Percentiles rank a stretch among this genome's conserved stretches.
Conservation (phyloP, 37 sponge, comb jelly and placozoan genomes). For the Aphrocallistes beatrix region DNA sequence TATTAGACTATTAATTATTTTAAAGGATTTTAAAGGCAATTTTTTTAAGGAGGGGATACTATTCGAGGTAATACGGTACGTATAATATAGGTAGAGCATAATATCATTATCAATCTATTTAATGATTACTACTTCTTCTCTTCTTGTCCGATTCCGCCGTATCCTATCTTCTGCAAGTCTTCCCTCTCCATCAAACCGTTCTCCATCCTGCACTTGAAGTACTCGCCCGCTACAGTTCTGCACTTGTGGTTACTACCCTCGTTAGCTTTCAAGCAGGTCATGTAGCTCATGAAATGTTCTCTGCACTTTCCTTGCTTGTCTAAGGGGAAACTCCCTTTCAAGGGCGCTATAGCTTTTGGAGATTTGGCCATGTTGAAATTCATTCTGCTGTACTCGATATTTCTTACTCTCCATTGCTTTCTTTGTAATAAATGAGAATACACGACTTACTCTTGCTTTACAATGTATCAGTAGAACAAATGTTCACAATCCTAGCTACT, state of each 20-base stretch:
- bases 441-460: too few relatives aligned
- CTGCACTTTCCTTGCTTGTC: slow-evolving; percentile 10
- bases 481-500: too few relatives aligned
- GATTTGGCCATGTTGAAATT: not conserved
- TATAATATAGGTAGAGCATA: too few relatives aligned
- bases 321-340: slow-evolving; percentile 2
- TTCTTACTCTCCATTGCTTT: too few relatives aligned
- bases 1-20: too few relatives aligned
- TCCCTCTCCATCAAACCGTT: not conserved
- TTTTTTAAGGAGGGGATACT: too few relatives aligned
- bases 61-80: too few relatives aligned
- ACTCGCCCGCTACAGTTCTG: not conserved
- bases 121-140: not conserved
- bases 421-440: too few relatives aligned
- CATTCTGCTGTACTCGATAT: too few relatives aligned
- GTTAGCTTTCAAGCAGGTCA: not conserved
- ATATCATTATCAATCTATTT: too few relatives aligned
- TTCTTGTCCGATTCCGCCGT: not conserved
- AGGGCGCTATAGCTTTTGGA: not conserved
- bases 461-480: too few relatives aligned
- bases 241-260: not conserved
- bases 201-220: not conserved
- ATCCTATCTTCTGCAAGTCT: slow-evolving; percentile 9
- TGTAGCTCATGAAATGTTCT: not conserved
- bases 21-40: too few relatives aligned